Percentiles rank a stretch among this genome's conserved stretches.
phyloP scores from a whole-genome alignment of 1,140 invertebrate genomes.

The Akabosia matsudoensis region DNA sequence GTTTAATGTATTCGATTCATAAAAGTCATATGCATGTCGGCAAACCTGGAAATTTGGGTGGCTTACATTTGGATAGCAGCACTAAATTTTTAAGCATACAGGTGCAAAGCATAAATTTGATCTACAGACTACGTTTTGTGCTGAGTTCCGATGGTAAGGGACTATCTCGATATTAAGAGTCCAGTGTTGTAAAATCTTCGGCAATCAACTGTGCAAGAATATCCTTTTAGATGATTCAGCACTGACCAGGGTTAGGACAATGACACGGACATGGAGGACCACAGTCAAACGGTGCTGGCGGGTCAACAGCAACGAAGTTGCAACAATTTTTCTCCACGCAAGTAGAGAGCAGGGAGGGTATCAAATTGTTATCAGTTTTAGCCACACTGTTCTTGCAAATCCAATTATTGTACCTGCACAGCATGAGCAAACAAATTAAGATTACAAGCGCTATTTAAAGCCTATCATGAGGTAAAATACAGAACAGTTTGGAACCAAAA shows the following conservation, averaged over 20 bases:
- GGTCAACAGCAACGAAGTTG: conserved; percentile 28
- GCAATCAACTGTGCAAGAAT: too few relatives aligned
- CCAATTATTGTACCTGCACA: conserved; percentile 26
- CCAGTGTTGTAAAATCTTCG: too few relatives aligned
- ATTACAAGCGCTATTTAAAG: not conserved
- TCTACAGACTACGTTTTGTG: too few relatives aligned
- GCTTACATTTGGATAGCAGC: too few relatives aligned
- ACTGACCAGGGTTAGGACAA: not conserved
- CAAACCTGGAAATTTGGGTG: too few relatives aligned
- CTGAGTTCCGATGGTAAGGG: too few relatives aligned
- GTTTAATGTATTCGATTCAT: too few relatives aligned
- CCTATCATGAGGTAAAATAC: not conserved
- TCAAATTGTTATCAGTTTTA: conserved; percentile 26
- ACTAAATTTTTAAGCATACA: too few relatives aligned
- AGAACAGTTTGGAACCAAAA: not conserved
- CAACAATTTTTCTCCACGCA: conserved; percentile 25
- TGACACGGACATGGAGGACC: conserved; percentile 25
- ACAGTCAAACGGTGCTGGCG: conserved; percentile 6
- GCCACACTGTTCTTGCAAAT: not conserved
- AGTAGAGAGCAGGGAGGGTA: conserved; percentile 24
- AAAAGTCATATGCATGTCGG: too few relatives aligned
- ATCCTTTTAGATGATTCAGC: too few relatives aligned
- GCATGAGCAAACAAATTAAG: not conserved
- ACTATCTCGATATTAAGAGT: too few relatives aligned
- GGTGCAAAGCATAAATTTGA: too few relatives aligned